Evolutionary conservation across 92 coral and sea anemone genomes (phyloP).

Genomic region (Actinernus sp.): DNA sequence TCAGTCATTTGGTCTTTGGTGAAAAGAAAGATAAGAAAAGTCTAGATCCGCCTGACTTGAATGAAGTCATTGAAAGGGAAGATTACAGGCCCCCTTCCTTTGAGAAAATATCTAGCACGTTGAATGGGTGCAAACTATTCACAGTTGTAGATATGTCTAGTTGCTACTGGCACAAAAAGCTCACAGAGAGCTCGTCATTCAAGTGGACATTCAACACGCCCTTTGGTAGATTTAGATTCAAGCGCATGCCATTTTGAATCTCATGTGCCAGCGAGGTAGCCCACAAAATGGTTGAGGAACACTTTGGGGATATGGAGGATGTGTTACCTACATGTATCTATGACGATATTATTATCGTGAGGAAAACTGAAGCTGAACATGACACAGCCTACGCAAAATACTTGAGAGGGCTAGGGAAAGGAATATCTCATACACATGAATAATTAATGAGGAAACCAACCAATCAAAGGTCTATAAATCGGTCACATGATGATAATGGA

Average conservation of each 20-base stretch:
- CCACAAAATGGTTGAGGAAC: constrained; percentile 37
- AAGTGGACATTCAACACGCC: constrained; percentile 59
- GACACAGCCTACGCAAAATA: constrained; percentile 17
- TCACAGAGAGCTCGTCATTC: constrained; percentile 49
- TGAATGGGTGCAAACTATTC: constrained; percentile 33
- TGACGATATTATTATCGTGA: constrained; percentile 49
- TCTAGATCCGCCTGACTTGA: constrained; percentile 63
- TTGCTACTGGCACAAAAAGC: constrained; percentile 62
- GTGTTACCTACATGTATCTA: constrained; percentile 23
- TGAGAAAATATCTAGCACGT: constrained; percentile 41
- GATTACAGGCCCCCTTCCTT: constrained; percentile 46
- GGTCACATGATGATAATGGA: too few relatives aligned
- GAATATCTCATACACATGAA: too few relatives aligned
- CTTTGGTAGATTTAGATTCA: constrained; percentile 32
- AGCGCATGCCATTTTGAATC: constrained; percentile 49
- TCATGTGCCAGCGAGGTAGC: constrained; percentile 35
- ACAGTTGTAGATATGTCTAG: constrained; percentile 40
- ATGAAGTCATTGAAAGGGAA: constrained; percentile 45
- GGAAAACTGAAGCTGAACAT: constrained; percentile 20
- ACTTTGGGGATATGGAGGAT: constrained; percentile 36
- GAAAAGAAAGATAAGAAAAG: constrained; percentile 53
- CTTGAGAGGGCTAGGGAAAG: constrained; percentile 18
- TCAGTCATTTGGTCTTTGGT: constrained; percentile 48
- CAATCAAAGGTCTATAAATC: too few relatives aligned
- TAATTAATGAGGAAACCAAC: too few relatives aligned